Percentiles rank a stretch among this genome's conserved stretches.
phyloP scores from a whole-genome alignment of 2,888 invertebrate genomes.

The Nemapogon koenigi region DNA sequence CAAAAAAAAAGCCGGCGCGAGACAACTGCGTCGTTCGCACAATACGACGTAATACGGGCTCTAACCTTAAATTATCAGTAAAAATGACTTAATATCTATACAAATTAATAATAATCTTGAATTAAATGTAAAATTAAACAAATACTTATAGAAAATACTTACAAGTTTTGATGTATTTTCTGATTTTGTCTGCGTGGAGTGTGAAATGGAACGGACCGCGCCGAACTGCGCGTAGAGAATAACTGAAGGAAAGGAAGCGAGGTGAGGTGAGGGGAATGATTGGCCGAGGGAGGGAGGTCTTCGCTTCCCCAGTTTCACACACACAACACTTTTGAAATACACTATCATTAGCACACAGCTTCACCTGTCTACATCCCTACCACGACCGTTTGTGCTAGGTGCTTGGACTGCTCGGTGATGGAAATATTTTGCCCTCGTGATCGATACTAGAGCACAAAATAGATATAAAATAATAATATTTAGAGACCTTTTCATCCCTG shows the following conservation, averaged over 20 bases:
- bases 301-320: too few relatives aligned
- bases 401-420: too few relatives aligned
- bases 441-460: too few relatives aligned
- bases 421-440: too few relatives aligned
- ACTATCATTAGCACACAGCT: too few relatives aligned
- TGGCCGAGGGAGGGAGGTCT: too few relatives aligned
- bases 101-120: not conserved
- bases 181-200: conserved; percentile 23
- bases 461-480: too few relatives aligned
- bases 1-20: conserved; percentile 40
- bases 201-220: conserved; percentile 12
- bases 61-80: conserved; percentile 31
- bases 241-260: conserved; percentile 17
- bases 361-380: too few relatives aligned
- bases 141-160: conserved; percentile 1
- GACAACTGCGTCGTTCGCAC: conserved; percentile 44
- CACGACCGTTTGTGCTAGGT: too few relatives aligned
- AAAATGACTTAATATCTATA: conserved; percentile 1
- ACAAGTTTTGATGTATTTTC: not conserved
- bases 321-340: too few relatives aligned
- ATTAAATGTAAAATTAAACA: not conserved
- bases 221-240: conserved; percentile 31
- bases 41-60: conserved; percentile 43
- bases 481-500: too few relatives aligned
- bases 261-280: too few relatives aligned